Percentiles rank a stretch among this genome's conserved stretches.
These are phyloP conservation scores for Rhyacichthys aspro DNA, from an alignment of 2,797 vertebrate genomes.

Conservation along the genomic window DNA sequence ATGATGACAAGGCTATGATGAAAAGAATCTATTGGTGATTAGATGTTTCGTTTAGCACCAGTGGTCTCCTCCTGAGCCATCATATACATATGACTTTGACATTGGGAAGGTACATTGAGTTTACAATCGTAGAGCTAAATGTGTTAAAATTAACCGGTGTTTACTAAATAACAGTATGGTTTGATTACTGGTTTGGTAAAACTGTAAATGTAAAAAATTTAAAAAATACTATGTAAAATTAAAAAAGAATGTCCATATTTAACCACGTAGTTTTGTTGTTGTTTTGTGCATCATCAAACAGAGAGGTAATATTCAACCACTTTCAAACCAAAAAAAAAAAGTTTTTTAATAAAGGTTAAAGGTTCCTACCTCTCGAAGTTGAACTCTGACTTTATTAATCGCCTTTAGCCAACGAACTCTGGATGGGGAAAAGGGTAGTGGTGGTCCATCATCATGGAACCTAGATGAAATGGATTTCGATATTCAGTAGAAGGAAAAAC, in stretches of 20 bases:
- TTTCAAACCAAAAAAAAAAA: constrained; percentile 23
- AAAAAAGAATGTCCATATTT: no score
- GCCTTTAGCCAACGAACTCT: constrained; percentile 93
- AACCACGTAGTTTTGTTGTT: no score
- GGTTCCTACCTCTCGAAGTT: constrained; percentile 91
- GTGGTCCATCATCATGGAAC: constrained; percentile 79
- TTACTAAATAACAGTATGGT: neutral
- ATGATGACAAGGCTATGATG: no score
- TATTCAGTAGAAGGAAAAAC: constrained; percentile 7
- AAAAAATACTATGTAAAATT: no score
- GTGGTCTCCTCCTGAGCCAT: no score
- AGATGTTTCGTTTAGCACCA: no score
- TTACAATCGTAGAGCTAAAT: no score
- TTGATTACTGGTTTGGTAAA: no score
- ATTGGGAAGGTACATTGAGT: no score
- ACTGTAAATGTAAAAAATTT: no score
- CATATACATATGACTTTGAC: no score
- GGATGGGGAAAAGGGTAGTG: constrained; percentile 85
- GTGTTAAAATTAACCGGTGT: constrained; percentile 13
- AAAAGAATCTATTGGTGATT: no score
- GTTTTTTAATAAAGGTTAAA: constrained; percentile 12
- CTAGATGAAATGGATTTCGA: constrained; percentile 39
- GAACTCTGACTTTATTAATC: constrained; percentile 94
- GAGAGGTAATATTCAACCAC: constrained; percentile 70
- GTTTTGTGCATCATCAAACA: constrained; percentile 27